Evolutionary conservation across 2,113 vertebrate genomes (phyloP).

Genomic region (Melanocharis versteri): DNA sequence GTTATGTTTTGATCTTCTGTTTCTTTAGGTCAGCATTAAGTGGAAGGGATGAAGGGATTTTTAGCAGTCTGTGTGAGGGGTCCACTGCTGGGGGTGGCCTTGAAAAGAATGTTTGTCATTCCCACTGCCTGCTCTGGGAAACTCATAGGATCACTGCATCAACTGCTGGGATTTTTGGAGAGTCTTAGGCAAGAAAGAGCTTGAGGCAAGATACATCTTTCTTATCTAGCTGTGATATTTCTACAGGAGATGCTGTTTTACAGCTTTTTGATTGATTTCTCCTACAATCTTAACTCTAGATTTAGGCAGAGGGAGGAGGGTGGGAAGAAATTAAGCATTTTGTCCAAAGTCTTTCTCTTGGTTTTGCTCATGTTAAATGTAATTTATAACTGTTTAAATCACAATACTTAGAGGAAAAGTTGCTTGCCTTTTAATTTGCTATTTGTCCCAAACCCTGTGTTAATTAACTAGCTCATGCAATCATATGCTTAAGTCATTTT

Average conservation of each 20-base stretch:
- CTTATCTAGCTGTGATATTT: neutral
- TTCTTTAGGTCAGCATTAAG: slow-evolving; percentile 10
- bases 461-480: neutral
- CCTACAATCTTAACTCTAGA: neutral
- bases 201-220: neutral
- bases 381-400: neutral
- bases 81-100: neutral
- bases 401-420: neutral
- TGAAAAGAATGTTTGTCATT: neutral
- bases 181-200: neutral
- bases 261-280: neutral
- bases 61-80: neutral
- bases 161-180: neutral
- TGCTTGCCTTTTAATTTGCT: neutral
- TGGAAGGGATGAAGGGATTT: slow-evolving; percentile 46
- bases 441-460: neutral
- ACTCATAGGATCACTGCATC: neutral
- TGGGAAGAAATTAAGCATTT: neutral
- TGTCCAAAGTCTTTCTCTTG: neutral
- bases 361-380: neutral
- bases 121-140: neutral
- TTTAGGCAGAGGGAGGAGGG: too few relatives aligned
- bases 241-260: neutral
- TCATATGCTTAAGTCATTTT: neutral
- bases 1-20: neutral